These are phyloP conservation scores for Macrotus californicus DNA, from an alignment of 2,113 vertebrate species.

Conservation along the genomic window DNA sequence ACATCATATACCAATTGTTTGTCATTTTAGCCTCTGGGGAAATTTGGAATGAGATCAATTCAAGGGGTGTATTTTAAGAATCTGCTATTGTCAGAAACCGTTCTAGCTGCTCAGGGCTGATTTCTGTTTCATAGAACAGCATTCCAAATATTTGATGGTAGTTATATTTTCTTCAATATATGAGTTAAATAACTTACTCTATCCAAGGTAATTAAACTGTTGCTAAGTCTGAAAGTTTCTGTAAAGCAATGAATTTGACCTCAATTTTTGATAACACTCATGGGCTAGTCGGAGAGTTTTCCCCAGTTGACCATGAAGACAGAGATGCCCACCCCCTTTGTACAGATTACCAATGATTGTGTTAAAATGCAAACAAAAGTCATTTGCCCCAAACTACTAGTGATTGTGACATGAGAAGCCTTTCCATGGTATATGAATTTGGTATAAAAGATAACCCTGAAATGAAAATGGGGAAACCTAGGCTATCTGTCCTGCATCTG, in stretches of 20 bases:
- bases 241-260: background rate
- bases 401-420: accelerated
- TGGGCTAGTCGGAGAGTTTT: background rate
- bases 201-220: too few species aligned
- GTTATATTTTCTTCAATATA: background rate
- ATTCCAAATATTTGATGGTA: background rate
- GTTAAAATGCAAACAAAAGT: background rate
- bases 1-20: background rate
- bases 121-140: background rate
- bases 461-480: accelerated
- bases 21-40: background rate
- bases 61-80: too few species aligned
- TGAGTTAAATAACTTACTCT: background rate
- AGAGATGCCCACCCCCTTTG: accelerated
- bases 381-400: too few species aligned
- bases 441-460: background rate
- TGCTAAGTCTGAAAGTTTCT: background rate
- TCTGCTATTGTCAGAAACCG: background rate
- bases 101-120: background rate
- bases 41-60: accelerated
- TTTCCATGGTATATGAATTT: accelerated
- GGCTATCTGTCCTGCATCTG: accelerated
- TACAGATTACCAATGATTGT: too few species aligned
- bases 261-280: background rate
- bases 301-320: background rate